A percentile compares a stretch with the other conserved stretches of the same genome.
These are phyloP conservation scores for Peromyscus polionotus DNA, from an alignment of 2,113 vertebrate species.

Conservation along the genomic window DNA sequence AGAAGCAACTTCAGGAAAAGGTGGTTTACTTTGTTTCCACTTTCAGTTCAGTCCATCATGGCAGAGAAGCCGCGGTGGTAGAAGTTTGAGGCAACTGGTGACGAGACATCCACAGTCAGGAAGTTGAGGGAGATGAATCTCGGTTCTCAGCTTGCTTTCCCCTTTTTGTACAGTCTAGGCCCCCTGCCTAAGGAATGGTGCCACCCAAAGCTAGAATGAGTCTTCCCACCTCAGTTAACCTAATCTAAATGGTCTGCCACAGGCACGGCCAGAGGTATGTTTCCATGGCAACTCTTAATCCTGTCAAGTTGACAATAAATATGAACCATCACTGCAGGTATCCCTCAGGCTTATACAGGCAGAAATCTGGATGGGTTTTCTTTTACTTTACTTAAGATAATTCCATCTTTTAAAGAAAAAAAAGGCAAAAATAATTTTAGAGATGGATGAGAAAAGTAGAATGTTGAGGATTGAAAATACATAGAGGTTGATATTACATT, in stretches of 20 bases:
- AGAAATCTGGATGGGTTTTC: background rate
- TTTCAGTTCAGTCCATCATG: too few relatives aligned
- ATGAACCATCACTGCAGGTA: background rate
- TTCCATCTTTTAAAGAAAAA: background rate
- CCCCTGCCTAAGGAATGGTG: too few relatives aligned
- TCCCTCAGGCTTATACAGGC: background rate
- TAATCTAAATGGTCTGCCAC: background rate
- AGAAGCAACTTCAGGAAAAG: background rate
- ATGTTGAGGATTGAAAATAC: background rate
- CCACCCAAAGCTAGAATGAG: too few relatives aligned
- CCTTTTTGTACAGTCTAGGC: background rate
- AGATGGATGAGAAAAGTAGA: rapidly evolving
- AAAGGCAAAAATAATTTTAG: background rate
- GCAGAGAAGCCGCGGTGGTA: too few relatives aligned
- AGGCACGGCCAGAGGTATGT: too few relatives aligned
- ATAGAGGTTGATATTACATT: background rate
- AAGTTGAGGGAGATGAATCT: background rate
- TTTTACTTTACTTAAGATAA: conserved; percentile 16
- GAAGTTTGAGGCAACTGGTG: background rate
- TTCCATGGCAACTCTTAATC: background rate
- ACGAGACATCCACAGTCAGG: too few relatives aligned
- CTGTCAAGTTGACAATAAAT: background rate
- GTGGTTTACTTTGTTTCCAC: background rate
- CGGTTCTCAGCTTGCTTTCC: too few relatives aligned
- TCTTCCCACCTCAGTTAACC: too few relatives aligned